Evolutionary conservation across 2,797 vertebrate species (phyloP), one percentile per base, ranked within the genome.

Genomic region (Mormyrus hasselquistii): DNA sequence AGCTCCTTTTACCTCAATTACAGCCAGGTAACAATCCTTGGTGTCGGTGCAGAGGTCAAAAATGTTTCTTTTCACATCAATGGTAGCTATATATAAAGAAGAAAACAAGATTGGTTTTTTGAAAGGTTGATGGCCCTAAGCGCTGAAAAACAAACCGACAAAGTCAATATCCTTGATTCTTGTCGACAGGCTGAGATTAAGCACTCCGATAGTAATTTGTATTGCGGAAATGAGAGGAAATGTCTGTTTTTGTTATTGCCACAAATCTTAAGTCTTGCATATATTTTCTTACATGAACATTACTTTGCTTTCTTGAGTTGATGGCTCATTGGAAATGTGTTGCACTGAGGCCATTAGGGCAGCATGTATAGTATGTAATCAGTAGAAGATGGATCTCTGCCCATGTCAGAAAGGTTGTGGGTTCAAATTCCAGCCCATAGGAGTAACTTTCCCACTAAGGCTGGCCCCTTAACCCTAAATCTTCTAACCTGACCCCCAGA

Each of bases 31-130:
- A 94, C 98, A 99, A 94, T 99, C 99, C 93, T 99, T 99, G 89
- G 98, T 98, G 93, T 99, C 98, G 34, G 99, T 99, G 93, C 99
- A 99, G 82, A 99, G 94, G 93, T 99, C 98, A 94, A 99, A 99
- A 93, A 99, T 99, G 91, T 99, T 99, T 93, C 98, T 94, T 94
- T 99, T 99, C 89, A 99, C 98, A 90, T 99, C 98, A 92, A 99
- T 99, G 83, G 99, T 99, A 62, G 98, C 99, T 99, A 91, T 25
- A 16, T 88, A 89, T 16, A 85, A 49, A 69, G 47, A 94, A 92
- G 10, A 94, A 92, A 90, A n/a, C 76, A 79, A 79, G 41, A 41
- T 47, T 79, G 41, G 38, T 79, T 79, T 79, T 47, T 50, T 53
- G 52, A 86, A 86, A 53, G 84, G 84, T 8, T 79, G 76, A 79